These are phyloP conservation scores for Lordiphosa stackelbergi DNA, from an alignment of 1,140 invertebrate genomes.

Conservation along the genomic window DNA sequence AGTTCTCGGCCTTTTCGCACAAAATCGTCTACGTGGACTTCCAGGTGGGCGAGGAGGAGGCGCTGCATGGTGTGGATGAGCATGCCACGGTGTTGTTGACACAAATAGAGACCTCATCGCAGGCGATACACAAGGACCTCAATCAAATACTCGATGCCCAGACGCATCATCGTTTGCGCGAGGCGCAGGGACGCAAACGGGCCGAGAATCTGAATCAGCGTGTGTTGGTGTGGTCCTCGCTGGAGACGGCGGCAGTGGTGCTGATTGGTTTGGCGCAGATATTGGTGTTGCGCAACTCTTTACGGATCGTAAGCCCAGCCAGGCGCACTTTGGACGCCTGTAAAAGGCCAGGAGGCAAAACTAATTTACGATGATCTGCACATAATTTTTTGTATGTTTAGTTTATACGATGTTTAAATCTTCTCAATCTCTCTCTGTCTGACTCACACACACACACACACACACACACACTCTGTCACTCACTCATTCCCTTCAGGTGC, in stretches of 20 bases:
- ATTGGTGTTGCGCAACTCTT: slow-evolving; percentile 95
- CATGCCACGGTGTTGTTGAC: slow-evolving; percentile 97
- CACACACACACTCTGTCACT: too few relatives aligned
- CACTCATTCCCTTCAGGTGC: too few relatives aligned
- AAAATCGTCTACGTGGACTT: slow-evolving; percentile 99
- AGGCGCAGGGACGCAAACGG: slow-evolving; percentile 93
- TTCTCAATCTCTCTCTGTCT: too few relatives aligned
- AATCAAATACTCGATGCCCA: slow-evolving; percentile 94
- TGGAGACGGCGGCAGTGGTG: slow-evolving; percentile 91
- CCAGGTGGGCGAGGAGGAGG: slow-evolving; percentile 94
- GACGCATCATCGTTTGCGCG: slow-evolving; percentile 96
- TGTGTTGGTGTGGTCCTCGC: slow-evolving; percentile 94
- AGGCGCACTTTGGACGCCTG: slow-evolving; percentile 60
- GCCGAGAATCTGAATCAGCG: slow-evolving; percentile 97
- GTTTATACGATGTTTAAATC: too few relatives aligned
- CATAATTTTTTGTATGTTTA: too few relatives aligned
- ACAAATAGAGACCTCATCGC: slow-evolving; percentile 95
- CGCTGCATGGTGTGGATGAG: slow-evolving; percentile 90
- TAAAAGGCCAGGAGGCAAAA: slow-evolving; percentile 26
- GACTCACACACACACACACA: too few relatives aligned
- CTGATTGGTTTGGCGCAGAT: slow-evolving; percentile 93
- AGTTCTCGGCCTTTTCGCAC: slow-evolving; percentile 99
- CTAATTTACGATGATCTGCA: too few relatives aligned
- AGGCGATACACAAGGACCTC: slow-evolving; percentile 92
- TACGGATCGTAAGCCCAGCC: slow-evolving; percentile 86